phyloP scores from a whole-genome alignment of 2,797 vertebrate species.

The Bufotes viridis region DNA sequence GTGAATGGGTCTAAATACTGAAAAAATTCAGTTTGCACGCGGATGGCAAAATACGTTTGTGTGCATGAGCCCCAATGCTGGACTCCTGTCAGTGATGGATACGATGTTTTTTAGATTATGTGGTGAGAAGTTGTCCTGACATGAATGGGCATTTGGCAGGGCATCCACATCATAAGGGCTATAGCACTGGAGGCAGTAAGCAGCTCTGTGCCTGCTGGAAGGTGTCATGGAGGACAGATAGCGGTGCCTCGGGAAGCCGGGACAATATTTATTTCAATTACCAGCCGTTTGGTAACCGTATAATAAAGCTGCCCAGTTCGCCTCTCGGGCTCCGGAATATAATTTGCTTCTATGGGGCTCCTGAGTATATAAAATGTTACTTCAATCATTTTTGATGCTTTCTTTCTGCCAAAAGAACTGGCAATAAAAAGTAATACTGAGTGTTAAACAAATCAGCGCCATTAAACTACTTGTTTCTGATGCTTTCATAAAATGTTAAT shows the following conservation, averaged over 20 bases:
- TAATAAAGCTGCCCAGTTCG: slow-evolving; percentile 60
- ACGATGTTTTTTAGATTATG: not conserved
- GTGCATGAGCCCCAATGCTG: too few relatives aligned
- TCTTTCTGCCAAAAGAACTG: slow-evolving; percentile 68
- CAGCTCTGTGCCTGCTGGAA: not conserved
- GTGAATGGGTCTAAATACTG: too few relatives aligned
- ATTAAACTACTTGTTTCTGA: slow-evolving; percentile 68
- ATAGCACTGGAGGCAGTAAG: not conserved
- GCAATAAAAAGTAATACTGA: slow-evolving; percentile 67
- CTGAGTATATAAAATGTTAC: slow-evolving; percentile 53
- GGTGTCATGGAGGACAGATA: not conserved
- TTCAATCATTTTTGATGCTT: slow-evolving; percentile 53
- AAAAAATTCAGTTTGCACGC: too few relatives aligned
- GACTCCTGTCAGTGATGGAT: too few relatives aligned
- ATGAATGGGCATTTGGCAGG: not conserved
- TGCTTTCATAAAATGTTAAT: slow-evolving; percentile 65
- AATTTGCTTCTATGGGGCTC: slow-evolving; percentile 64
- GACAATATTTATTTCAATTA: slow-evolving; percentile 45
- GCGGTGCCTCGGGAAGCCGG: not conserved
- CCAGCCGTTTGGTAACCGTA: slow-evolving; percentile 31
- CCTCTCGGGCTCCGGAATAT: slow-evolving; percentile 60
- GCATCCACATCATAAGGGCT: not conserved
- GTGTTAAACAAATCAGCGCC: slow-evolving; percentile 64
- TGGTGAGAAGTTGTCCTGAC: not conserved
- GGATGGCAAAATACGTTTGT: too few relatives aligned